phyloP scores from a whole-genome alignment of 2,888 invertebrate genomes.

The Drosophila greeni region DNA sequence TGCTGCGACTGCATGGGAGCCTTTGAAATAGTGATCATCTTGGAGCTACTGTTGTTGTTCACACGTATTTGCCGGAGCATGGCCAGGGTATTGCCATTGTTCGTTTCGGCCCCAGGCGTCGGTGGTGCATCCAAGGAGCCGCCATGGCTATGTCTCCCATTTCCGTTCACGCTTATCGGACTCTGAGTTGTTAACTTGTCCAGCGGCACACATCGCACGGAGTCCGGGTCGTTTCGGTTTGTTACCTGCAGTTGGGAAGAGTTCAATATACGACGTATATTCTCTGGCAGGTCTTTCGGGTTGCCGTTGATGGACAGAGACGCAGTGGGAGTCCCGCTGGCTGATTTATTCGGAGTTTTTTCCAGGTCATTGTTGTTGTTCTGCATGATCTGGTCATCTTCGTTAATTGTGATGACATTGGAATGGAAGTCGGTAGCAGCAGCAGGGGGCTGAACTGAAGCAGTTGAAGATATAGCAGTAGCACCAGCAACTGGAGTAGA shows the following conservation, averaged over 20 bases:
- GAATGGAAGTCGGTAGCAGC: not conserved
- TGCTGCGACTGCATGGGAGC: not conserved
- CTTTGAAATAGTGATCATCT: conserved; percentile 32
- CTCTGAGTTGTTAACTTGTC: conserved; percentile 38
- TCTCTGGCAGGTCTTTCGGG: conserved; percentile 30
- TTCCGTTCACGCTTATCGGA: conserved; percentile 7
- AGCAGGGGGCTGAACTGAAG: not conserved
- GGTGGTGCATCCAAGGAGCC: conserved; percentile 4
- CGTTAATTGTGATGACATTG: conserved; percentile 12
- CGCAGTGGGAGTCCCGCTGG: not conserved
- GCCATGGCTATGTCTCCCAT: conserved; percentile 1
- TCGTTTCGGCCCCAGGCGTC: conserved; percentile 4
- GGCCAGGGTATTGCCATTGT: conserved; percentile 23
- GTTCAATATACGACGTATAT: conserved; percentile 34
- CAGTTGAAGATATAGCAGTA: not conserved
- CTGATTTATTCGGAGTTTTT: not conserved
- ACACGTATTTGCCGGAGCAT: conserved; percentile 47
- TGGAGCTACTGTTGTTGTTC: conserved; percentile 37
- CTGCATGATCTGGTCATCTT: not conserved
- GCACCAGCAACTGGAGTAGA: not conserved
- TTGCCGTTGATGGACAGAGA: conserved; percentile 20
- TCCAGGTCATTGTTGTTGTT: conserved; percentile 10
- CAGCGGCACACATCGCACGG: conserved; percentile 53
- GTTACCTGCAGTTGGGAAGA: conserved; percentile 25
- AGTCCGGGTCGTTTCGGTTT: conserved; percentile 34